Conservation (phyloP, 2,113 vertebrate genomes). For the Cinclus cinclus region DNA sequence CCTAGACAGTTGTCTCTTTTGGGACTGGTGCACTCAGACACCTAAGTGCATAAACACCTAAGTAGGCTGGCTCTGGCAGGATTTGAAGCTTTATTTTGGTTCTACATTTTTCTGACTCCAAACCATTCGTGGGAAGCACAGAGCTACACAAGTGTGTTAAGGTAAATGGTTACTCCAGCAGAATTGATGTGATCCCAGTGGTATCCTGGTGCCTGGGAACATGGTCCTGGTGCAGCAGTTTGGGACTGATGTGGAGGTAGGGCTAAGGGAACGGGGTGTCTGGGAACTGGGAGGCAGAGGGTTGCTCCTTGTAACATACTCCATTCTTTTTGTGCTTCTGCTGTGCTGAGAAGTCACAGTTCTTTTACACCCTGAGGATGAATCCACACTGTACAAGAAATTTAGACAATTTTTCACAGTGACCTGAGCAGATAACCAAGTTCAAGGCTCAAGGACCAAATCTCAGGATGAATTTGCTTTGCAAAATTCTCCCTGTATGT, state of each 20-base stretch:
- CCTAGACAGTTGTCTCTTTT: background rate
- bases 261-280: no score
- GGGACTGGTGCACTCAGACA: background rate
- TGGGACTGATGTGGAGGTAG: background rate
- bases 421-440: background rate
- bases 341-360: background rate
- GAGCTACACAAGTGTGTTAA: background rate
- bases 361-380: background rate
- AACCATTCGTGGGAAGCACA: background rate
- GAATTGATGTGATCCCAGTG: background rate
- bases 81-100: background rate
- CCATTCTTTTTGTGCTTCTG: background rate
- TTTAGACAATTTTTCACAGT: background rate
- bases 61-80: background rate
- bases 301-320: rapidly evolving
- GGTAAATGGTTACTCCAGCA: background rate
- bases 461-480: background rate
- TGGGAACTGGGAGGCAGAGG: background rate
- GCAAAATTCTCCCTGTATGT: background rate
- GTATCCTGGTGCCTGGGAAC: background rate
- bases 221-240: rapidly evolving
- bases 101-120: background rate
- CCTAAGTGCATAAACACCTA: rapidly evolving
- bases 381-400: rapidly evolving
- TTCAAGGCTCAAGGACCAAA: background rate